Percentiles rank a stretch among this genome's conserved stretches.
phyloP scores from a whole-genome alignment of 2,888 invertebrate species.

The Polymixis flavicincta region DNA sequence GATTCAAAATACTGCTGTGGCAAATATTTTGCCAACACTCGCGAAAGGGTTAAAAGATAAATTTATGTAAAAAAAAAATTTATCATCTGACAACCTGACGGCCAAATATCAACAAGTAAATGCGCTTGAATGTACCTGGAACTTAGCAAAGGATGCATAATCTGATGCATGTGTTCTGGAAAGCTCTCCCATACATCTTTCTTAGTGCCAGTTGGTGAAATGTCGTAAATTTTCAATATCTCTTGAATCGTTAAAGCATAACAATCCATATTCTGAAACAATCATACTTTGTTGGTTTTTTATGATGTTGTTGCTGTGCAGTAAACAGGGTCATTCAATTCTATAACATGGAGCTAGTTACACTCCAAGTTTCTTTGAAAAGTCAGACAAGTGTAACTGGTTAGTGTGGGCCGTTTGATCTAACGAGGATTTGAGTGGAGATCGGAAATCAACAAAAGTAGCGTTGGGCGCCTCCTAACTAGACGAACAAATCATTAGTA shows the following conservation, averaged over 20 bases:
- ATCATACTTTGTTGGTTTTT: not conserved
- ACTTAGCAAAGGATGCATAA: constrained; percentile 94
- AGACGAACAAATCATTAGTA: too few relatives aligned
- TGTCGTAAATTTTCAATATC: constrained; percentile 93
- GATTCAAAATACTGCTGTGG: too few relatives aligned
- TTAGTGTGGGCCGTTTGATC: too few relatives aligned
- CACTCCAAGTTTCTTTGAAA: too few relatives aligned
- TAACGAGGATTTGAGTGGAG: not conserved
- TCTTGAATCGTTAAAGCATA: constrained; percentile 96
- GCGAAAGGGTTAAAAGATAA: too few relatives aligned
- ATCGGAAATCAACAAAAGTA: not conserved
- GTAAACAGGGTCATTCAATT: too few relatives aligned
- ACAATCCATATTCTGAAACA: constrained; percentile 92
- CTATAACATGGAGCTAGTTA: too few relatives aligned
- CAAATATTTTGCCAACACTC: too few relatives aligned
- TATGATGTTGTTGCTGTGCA: not conserved
- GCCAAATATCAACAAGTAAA: not conserved
- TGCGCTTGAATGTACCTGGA: constrained; percentile 87
- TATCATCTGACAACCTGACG: too few relatives aligned
- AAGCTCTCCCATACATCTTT: constrained; percentile 93
- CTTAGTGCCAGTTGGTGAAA: constrained; percentile 92
- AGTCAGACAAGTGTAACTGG: too few relatives aligned
- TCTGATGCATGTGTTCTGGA: constrained; percentile 93
- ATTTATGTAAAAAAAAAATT: too few relatives aligned
- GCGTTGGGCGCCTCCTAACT: not conserved